Evolutionary conservation across 2,888 invertebrate species (phyloP), one percentile per base, ranked within the genome.

Genomic region (Tetragonula carbonaria): DNA sequence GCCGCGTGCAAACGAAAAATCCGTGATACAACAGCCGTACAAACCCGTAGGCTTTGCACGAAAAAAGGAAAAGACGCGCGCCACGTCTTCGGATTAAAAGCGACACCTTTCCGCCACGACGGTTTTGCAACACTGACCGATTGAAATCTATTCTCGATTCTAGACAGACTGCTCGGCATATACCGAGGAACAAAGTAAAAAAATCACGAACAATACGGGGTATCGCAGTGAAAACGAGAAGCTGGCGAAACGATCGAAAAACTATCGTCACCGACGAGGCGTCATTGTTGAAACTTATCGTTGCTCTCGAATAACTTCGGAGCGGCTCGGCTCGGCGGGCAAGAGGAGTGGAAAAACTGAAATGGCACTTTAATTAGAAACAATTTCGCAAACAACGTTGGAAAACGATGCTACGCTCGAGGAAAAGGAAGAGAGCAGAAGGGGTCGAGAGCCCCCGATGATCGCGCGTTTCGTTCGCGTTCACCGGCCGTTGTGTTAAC

Each of bases 321-420:
- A 23, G n/a, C 18, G 53, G 18, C 18, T 23, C 6, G 4, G 23
- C 33, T 33, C 33, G 33, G 18, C 18, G 23, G 16, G 4, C 51
- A 2, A 53, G 14, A 50, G 57, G 57, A 80, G 23, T 14, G 50
- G 50, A 62, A 71, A 70, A 80, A 57, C 71, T 71, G 65, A 45
- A 71, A 74, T 75, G 65, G 66, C 66, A 53, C 77, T 82, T 80
- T 85, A 88, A 88, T 86, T 88, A 88, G 80, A 75, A 85, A 86
- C 79, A 82, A 86, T 86, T 86, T 79, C 68, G 65, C 16, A 77
- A 82, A 81, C 72, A 86, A 82, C 63, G 55, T 68, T 59, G 80
- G 77, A 23, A 82, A 88, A 73, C 88, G 87, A 80, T 63, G 78
- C 82, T 62, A n/a, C 16, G 21, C n/a, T 28, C 55, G 51, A 38